Evolutionary conservation across 2,797 vertebrate species (phyloP).

Genomic region (Discoglossus pictus): DNA sequence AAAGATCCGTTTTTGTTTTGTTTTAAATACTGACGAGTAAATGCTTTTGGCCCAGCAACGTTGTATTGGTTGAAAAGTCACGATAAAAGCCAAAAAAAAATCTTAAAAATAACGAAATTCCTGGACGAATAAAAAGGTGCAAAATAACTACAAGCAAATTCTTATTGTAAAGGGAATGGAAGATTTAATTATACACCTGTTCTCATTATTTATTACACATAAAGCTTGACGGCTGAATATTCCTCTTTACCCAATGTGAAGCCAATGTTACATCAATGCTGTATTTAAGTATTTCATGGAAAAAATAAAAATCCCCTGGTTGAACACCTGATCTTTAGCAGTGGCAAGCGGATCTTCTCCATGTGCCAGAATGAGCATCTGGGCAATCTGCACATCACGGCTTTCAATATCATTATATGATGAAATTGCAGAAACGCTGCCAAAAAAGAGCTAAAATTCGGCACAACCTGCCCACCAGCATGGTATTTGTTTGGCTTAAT

Average conservation of each 20-base stretch:
- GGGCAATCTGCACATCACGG: constrained; percentile 73
- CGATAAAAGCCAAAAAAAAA: too few relatives aligned
- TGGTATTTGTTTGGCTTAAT: constrained; percentile 22
- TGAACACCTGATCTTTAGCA: constrained; percentile 76
- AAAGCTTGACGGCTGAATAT: too few relatives aligned
- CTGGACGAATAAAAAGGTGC: too few relatives aligned
- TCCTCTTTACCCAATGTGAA: not conserved
- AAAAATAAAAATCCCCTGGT: constrained; percentile 60
- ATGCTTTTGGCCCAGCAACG: too few relatives aligned
- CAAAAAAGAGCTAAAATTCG: constrained; percentile 64
- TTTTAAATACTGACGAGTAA: too few relatives aligned
- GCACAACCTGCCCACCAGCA: constrained; percentile 58
- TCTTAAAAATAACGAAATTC: too few relatives aligned
- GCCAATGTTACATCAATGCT: not conserved
- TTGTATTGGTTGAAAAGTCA: too few relatives aligned
- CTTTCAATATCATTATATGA: constrained; percentile 68
- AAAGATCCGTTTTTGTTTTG: too few relatives aligned
- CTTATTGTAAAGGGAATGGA: too few relatives aligned
- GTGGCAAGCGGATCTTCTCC: constrained; percentile 73
- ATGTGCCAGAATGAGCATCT: constrained; percentile 78
- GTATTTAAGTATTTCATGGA: constrained; percentile 55
- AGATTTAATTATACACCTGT: too few relatives aligned
- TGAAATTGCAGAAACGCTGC: constrained; percentile 70
- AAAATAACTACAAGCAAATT: too few relatives aligned
- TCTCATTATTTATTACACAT: too few relatives aligned